Base-by-base conservation (phyloP, 2,888 invertebrate species). In the Clitarchus hookeri region DNA sequence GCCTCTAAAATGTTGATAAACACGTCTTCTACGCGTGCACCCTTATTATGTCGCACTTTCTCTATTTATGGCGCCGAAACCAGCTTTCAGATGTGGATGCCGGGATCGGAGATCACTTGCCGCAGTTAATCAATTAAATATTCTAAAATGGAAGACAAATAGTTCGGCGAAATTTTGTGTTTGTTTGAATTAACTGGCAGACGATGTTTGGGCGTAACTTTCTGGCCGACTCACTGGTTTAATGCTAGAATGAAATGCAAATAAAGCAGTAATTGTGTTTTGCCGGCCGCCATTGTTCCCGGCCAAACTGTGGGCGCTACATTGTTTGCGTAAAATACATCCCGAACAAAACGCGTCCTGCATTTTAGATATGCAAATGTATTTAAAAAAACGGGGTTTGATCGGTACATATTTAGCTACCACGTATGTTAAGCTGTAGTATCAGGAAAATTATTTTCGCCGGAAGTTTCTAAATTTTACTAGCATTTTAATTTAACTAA, bases 131-230 rank as follows among this genome's bases (percentile, higher is more conserved):
- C 8, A 65, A 65, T 65, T 65, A 65, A 65, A 65, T 6, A 65
- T n/a, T n/a, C 65, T n/a, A n/a, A 65, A 65, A 65, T 65, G 65
- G n/a, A 65, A 65, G 65, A 65, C 65, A 65, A 65, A 65, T 65
- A 65, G 19, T n/a, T 65, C 23, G 65, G 13, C 19, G 2, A 65
- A 65, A 23, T 65, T 65, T 23, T 11, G 65, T 11, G n/a, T 65
- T 65, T 65, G 65, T 65, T 65, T 65, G 11, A 65, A 12, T 65
- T 65, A 65, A 65, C 23, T n/a, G 65, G 65, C 65, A 9, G 65
- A 23, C n/a, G 65, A 23, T 65, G 65, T n/a, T n/a, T 2, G 13
- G 23, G 16, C 65, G 23, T 23, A 6, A 6, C 65, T 65, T 65
- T 65, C 16, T 23, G n/a, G 65, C 65, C 11, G 16, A 4, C 36